Evolutionary conservation across 2,113 vertebrate species (phyloP).

Genomic region (Phasianus colchicus): DNA sequence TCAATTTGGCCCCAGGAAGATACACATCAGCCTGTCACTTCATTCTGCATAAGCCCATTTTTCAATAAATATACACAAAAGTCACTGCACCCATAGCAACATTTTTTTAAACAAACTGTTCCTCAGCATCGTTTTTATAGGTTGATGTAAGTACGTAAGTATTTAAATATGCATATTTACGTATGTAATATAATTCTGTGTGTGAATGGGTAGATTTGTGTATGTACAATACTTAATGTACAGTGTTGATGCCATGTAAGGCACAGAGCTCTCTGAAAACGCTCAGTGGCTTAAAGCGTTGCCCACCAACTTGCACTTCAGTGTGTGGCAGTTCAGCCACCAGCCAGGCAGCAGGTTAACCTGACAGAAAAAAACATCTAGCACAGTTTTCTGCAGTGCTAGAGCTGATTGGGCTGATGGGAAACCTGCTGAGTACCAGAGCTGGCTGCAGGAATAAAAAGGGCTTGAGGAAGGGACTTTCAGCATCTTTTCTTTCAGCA

Average conservation of each 20-base stretch:
- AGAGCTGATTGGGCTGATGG: not conserved
- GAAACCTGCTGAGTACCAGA: not conserved
- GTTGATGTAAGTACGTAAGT: not conserved
- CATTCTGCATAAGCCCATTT: not conserved
- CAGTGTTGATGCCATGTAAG: not conserved
- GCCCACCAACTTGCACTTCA: not conserved
- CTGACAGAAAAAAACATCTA: not conserved
- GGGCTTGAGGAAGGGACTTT: not conserved
- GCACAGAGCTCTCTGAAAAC: not conserved
- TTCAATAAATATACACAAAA: not conserved
- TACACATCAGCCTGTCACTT: not conserved
- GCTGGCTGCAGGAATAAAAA: not conserved
- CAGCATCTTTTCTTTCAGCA: not conserved
- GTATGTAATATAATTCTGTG: too few relatives aligned
- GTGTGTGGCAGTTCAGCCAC: not conserved
- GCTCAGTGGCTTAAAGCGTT: not conserved
- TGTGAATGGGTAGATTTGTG: too few relatives aligned
- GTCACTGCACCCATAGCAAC: not conserved
- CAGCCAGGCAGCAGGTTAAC: not conserved
- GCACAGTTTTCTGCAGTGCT: rapidly evolving
- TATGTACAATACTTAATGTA: not conserved
- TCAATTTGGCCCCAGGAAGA: not conserved
- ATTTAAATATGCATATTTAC: not conserved
- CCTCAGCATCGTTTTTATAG: not conserved
- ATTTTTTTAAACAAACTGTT: not conserved